Evolutionary conservation across 2,888 invertebrate species (phyloP).

Genomic region (Spicauda simplicius): DNA sequence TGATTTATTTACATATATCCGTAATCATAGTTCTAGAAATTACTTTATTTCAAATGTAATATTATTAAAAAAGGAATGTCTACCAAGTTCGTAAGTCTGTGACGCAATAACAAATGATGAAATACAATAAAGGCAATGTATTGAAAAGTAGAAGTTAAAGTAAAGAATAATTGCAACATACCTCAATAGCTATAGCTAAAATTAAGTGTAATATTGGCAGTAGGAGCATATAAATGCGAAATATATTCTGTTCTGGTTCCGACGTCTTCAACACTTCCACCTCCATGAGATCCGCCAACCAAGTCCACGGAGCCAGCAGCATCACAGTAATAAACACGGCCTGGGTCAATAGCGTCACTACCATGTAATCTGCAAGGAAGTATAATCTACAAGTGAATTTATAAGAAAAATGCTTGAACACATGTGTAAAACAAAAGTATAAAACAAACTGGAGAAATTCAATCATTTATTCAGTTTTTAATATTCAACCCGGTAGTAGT

Average conservation of each 20-base stretch:
- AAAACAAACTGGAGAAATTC: too few species aligned
- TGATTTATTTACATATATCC: too few species aligned
- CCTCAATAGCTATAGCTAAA: constrained; percentile 86
- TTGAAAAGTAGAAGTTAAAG: not conserved
- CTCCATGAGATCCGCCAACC: constrained; percentile 84
- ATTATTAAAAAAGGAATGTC: too few species aligned
- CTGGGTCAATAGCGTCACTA: constrained; percentile 83
- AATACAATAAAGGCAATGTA: too few species aligned
- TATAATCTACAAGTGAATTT: not conserved
- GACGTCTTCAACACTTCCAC: constrained; percentile 67
- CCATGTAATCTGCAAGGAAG: constrained; percentile 80
- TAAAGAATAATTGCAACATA: constrained; percentile 51
- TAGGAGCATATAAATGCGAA: constrained; percentile 83
- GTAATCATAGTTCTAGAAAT: too few species aligned
- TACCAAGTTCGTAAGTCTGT: too few species aligned
- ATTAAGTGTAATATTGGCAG: constrained; percentile 86
- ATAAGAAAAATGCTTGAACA: too few species aligned
- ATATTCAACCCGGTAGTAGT: too few species aligned
- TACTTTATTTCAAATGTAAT: too few species aligned
- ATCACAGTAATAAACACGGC: constrained; percentile 83
- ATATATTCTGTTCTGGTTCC: constrained; percentile 67
- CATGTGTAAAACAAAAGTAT: too few species aligned
- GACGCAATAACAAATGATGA: too few species aligned
- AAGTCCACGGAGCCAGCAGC: constrained; percentile 82
- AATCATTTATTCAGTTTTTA: too few species aligned